Conservation (phyloP, 2,888 invertebrate genomes). For the Drosophila setosimentum region DNA sequence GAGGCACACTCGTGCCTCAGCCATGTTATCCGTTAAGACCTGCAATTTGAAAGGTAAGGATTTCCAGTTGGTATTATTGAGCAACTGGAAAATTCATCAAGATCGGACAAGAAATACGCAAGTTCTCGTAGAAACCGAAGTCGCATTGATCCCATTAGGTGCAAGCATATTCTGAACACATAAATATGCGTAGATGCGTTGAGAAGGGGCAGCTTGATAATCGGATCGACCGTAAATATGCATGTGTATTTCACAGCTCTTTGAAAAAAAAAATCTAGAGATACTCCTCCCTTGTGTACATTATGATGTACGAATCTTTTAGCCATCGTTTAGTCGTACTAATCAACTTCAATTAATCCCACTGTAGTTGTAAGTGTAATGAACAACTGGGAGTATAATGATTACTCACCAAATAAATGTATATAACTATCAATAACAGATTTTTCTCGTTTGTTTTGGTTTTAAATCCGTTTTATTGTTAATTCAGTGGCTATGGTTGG, state of each 20-base stretch:
- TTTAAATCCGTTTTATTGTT: conserved; percentile 50
- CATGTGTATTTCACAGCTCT: background rate
- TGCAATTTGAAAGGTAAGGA: background rate
- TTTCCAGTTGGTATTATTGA: background rate
- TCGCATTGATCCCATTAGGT: background rate
- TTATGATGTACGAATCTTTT: background rate
- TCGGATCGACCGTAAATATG: background rate
- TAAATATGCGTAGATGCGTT: background rate
- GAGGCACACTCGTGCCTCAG: background rate
- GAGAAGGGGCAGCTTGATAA: background rate
- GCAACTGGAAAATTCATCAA: background rate
- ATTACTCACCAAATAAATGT: conserved; percentile 68
- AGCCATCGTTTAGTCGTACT: background rate
- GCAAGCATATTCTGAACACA: background rate
- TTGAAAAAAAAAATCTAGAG: background rate
- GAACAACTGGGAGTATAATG: conserved; percentile 29
- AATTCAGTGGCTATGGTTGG: conserved; percentile 31
- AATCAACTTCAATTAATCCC: background rate
- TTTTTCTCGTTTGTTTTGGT: conserved; percentile 33
- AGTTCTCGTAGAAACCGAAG: background rate
- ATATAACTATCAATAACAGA: conserved; percentile 41
- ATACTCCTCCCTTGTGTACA: background rate
- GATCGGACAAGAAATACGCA: background rate
- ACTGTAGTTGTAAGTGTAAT: conserved; percentile 8
- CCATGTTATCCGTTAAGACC: too few relatives aligned